Conservation (phyloP, 2,888 invertebrate genomes). For the Eudemis profundana region DNA sequence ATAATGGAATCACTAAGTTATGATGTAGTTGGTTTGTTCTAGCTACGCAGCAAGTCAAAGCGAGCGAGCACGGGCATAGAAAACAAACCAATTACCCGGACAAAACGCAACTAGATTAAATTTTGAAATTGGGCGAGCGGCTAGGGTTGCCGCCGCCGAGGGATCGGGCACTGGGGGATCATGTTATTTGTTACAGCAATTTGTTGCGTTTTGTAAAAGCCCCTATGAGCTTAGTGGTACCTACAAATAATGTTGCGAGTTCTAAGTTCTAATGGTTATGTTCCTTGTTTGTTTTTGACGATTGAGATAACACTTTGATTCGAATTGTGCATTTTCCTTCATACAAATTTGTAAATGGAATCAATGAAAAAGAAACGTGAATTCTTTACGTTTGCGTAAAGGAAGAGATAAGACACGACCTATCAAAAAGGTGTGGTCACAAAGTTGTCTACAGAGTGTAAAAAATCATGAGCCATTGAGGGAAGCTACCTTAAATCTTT, state of each 20-base stretch:
- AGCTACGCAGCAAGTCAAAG: conserved; percentile 4
- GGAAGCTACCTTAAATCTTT: too few relatives aligned
- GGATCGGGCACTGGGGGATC: conserved; percentile 46
- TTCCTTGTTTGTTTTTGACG: too few relatives aligned
- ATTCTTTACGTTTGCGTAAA: too few relatives aligned
- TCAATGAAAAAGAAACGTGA: too few relatives aligned
- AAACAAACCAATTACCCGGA: conserved; percentile 83
- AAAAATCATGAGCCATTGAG: too few relatives aligned
- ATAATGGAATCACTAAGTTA: conserved; percentile 5
- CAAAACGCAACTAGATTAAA: conserved; percentile 82
- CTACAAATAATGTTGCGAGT: not conserved
- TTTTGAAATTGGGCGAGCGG: conserved; percentile 74
- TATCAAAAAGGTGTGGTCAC: too few relatives aligned
- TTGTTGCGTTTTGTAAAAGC: conserved; percentile 3
- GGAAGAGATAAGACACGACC: too few relatives aligned
- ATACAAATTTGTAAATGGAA: too few relatives aligned
- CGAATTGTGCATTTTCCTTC: too few relatives aligned
- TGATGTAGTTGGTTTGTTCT: not conserved
- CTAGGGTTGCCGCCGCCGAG: conserved; percentile 53
- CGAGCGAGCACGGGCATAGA: conserved; percentile 56
- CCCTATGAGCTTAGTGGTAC: conserved; percentile 15
- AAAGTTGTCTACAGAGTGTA: too few relatives aligned
- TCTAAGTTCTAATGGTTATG: too few relatives aligned
- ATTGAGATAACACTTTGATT: too few relatives aligned
- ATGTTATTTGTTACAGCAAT: conserved; percentile 7